A percentile compares a stretch with the other conserved stretches of the same genome.
phyloP scores from a whole-genome alignment of 1,140 invertebrate species.

The Hylaeus anthracinus region DNA sequence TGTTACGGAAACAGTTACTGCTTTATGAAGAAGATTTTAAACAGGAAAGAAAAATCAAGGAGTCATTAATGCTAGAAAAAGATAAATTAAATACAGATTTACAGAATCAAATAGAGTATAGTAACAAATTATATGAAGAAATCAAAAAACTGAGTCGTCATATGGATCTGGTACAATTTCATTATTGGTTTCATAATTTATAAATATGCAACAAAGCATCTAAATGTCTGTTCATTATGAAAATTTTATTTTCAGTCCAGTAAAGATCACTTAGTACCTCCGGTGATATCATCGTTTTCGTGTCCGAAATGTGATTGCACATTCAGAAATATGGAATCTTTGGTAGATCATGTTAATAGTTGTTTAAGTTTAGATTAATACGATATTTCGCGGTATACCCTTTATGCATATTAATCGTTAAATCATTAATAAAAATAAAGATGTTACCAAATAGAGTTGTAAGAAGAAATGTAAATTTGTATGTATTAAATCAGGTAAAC shows the following conservation, averaged over 20 bases:
- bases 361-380: slow-evolving; percentile 7
- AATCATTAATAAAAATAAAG: not conserved
- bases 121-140: not conserved
- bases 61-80: slow-evolving; percentile 32
- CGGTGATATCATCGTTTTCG: not conserved
- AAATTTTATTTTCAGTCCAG: not conserved
- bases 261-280: not conserved
- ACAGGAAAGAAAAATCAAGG: slow-evolving; percentile 18
- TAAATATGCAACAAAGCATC: not conserved
- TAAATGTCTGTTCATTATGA: not conserved
- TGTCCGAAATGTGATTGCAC: not conserved
- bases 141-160: too few species aligned
- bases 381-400: not conserved
- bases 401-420: not conserved
- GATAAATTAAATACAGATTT: slow-evolving; percentile 7
- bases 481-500: slow-evolving; percentile 2
- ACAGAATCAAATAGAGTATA: slow-evolving; percentile 23
- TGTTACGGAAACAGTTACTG: slow-evolving; percentile 24
- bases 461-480: not conserved
- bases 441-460: not conserved
- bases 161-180: slow-evolving; percentile 6
- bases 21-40: slow-evolving; percentile 51
- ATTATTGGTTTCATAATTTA: not conserved
- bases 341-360: not conserved
- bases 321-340: not conserved